Base-by-base conservation (phyloP, 2,888 invertebrate genomes). In the Pachycephus smyrnensis region DNA sequence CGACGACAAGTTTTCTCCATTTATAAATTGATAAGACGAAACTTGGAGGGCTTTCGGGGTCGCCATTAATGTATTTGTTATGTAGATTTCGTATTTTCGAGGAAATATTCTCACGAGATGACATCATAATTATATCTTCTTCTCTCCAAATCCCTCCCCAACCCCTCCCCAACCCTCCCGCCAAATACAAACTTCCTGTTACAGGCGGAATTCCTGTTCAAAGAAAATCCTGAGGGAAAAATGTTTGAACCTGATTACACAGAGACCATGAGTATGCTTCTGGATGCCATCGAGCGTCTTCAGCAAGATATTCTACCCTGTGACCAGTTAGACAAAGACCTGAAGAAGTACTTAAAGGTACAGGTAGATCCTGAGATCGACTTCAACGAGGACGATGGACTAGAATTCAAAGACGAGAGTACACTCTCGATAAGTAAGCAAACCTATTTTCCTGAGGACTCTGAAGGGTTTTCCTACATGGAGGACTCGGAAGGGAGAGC, bases 161-260 rank as follows among this genome's bases (percentile, higher is more conserved):
- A 55, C 0, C 55, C 9, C 23, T 3, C 2, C 23, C 23, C 55
- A 23, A 55, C 23, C 23, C 9, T 0, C 23, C 1, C 55, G 9
- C 55, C 15, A 55, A 55, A 55, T 55, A 23, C 0, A 23, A 23
- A 55, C 55, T 15, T 37, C 68, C 12, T 6, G 55, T 75, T 76
- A 73, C 83, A 94, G 94, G 95, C 95, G 0, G 95, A 95, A 90
- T 94, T 94, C 89, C 89, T 95, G 76, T 95, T 95, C 91, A 94
- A 93, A 86, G 92, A 94, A 86, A 95, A 95, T 90, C 95, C 95
- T 0, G 94, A 93, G 83, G 95, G 95, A 0, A 94, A 94, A 90
- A 94, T 95, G 94, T 93, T 95, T 78, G 94, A 95, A 88, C 95
- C 95, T 0, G 94, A 95, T 68, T 94, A 93, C 87, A 94, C 94